Evolutionary conservation across 1,140 invertebrate species (phyloP), one percentile per base, ranked within the genome.

Genomic region (Bombus confusus): DNA sequence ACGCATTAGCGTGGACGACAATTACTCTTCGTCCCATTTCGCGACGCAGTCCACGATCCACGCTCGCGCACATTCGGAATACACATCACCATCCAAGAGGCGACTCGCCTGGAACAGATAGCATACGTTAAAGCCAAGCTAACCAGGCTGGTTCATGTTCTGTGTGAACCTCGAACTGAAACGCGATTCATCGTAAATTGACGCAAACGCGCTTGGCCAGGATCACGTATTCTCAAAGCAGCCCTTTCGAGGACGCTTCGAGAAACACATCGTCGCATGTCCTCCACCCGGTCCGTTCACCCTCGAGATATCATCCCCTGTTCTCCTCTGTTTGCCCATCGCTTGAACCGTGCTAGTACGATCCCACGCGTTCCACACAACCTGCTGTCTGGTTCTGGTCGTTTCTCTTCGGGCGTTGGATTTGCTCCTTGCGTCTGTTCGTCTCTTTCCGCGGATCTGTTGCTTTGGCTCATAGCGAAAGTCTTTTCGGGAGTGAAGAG

Each of bases 261-360:
- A 76, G 78, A 74, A 72, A 66, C 68, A 71, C 75, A 43, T 78
- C 80, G 83, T 84, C 86, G 89, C 83, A 77, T 84, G 83, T 88
- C 83, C 86, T 71, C 37, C 22, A 37, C 64, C 76, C 64, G 59
- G 34, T 68, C 39, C 68, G 39, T n/a, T 28, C 78, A 37, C 78
- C 80, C 80, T 87, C 66, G 78, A 80, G 75, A 68, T 80, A 47
- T 81, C 80, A 86, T 41, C 66, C 81, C 37, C 64, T 57, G 68
- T 83, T 31, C 59, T 52, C 15, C 68, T 31, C 88, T 93, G 88
- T 94, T 94, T 93, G 91, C 87, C 77, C 88, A 91, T 86, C 92
- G 93, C 93, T 94, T 89, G 91, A 92, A 90, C 89, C 86, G 90
- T 68, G 83, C 74, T 66, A 71, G 85, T 83, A 73, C 78, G 80